Percentiles rank a stretch among this genome's conserved stretches.
Conservation (phyloP, 2,888 invertebrate species). For the Lasius fuliginosus region DNA sequence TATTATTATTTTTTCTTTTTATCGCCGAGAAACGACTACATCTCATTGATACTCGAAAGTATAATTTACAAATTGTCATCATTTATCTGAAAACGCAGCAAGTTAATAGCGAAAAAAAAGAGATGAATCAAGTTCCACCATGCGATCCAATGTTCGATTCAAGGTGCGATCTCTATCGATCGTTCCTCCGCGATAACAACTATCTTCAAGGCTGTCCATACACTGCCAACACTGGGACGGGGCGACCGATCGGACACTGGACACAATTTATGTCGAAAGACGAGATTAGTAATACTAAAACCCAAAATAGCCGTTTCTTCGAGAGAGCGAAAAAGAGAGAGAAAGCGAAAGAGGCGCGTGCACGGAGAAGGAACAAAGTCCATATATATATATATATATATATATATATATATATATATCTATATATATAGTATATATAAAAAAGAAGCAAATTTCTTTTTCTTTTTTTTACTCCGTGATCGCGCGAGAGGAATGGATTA, state of each 20-base stretch:
- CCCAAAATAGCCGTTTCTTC: slow-evolving; percentile 80
- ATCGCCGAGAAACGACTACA: not conserved
- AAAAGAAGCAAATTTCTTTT: slow-evolving; percentile 22
- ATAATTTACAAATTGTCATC: no score
- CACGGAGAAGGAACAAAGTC: slow-evolving; percentile 24
- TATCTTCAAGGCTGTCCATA: slow-evolving; percentile 51
- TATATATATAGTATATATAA: not conserved
- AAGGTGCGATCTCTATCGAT: slow-evolving; percentile 22
- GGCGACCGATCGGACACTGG: slow-evolving; percentile 52
- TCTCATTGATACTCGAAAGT: no score
- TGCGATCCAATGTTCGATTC: slow-evolving; percentile 28
- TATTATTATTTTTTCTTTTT: no score
- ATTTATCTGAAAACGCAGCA: not conserved
- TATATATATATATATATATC: not conserved
- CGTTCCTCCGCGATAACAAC: slow-evolving; percentile 38
- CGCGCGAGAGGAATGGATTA: slow-evolving; percentile 22
- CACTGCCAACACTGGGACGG: slow-evolving; percentile 64
- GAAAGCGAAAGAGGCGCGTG: slow-evolving; percentile 9
- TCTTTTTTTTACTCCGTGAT: slow-evolving; percentile 49
- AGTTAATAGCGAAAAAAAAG: not conserved
- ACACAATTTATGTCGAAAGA: slow-evolving; percentile 43
- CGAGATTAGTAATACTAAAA: slow-evolving; percentile 82
- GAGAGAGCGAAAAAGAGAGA: slow-evolving; percentile 19
- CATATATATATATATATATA: not conserved
- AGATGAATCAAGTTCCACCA: not conserved